Percentiles rank a stretch among this genome's conserved stretches.
Conservation (phyloP, 2,888 invertebrate genomes). For the Mycogona germanica region DNA sequence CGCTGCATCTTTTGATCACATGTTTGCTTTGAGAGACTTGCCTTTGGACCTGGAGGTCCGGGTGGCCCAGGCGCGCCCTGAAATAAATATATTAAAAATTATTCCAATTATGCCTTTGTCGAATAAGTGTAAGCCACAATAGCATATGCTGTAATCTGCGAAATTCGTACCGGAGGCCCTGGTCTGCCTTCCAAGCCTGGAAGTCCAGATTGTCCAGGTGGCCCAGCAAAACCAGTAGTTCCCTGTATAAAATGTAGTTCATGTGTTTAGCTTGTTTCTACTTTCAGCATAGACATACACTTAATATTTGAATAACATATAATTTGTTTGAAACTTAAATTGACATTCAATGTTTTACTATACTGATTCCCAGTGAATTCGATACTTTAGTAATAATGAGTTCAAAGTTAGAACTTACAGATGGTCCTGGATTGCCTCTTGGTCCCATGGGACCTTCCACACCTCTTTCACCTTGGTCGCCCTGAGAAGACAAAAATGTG, state of each 20-base stretch:
- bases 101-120: no score
- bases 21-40: constrained; percentile 3
- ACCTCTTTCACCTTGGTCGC: constrained; percentile 34
- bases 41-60: constrained; percentile 26
- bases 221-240: constrained; percentile 27
- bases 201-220: constrained; percentile 38
- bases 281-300: no score
- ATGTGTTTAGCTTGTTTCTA: no score
- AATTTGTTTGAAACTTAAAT: no score
- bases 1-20: not conserved
- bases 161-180: constrained; percentile 36
- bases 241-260: constrained; percentile 13
- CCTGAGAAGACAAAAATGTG: constrained; percentile 23
- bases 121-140: not conserved
- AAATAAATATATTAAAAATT: constrained; percentile 21
- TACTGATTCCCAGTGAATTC: no score
- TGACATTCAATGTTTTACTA: no score
- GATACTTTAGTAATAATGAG: no score
- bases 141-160: constrained; percentile 10
- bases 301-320: no score
- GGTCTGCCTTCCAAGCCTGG: constrained; percentile 38
- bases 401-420: no score
- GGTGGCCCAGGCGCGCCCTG: constrained; percentile 33
- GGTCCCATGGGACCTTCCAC: constrained; percentile 21
- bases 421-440: constrained; percentile 38